These are phyloP conservation scores for Dermochelys coriacea DNA, from an alignment of 2,797 vertebrate genomes.

Conservation along the genomic window DNA sequence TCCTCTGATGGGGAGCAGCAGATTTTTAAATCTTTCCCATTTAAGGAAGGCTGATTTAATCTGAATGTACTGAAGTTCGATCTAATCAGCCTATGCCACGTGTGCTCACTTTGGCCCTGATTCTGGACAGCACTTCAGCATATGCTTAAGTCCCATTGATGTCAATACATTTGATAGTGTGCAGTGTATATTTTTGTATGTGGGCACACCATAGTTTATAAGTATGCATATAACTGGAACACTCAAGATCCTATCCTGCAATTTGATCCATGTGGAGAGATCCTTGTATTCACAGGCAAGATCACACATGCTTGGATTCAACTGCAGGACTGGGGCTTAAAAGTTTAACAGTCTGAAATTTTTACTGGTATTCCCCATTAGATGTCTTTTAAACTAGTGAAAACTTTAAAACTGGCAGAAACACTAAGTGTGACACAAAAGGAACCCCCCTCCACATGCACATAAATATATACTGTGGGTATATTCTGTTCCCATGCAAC, in stretches of 20 bases:
- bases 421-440: fast-evolving
- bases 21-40: not conserved
- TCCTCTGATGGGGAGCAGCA: not conserved
- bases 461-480: not conserved
- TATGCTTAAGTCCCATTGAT: not conserved
- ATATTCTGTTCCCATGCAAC: not conserved
- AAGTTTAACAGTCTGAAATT: not conserved
- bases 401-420: not conserved
- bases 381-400: not conserved
- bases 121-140: not conserved
- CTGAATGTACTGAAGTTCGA: not conserved
- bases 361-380: not conserved
- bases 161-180: not conserved
- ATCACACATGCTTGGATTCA: not conserved
- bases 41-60: not conserved
- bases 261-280: not conserved
- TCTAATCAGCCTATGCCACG: not conserved
- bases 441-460: not conserved
- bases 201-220: not conserved
- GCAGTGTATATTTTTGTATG: not conserved
- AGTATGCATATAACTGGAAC: not conserved
- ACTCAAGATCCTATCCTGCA: not conserved
- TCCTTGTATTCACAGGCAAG: fast-evolving
- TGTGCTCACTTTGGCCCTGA: not conserved
- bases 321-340: not conserved